Conservation (phyloP, 2,888 invertebrate species). For the Sialis fuliginosa region DNA sequence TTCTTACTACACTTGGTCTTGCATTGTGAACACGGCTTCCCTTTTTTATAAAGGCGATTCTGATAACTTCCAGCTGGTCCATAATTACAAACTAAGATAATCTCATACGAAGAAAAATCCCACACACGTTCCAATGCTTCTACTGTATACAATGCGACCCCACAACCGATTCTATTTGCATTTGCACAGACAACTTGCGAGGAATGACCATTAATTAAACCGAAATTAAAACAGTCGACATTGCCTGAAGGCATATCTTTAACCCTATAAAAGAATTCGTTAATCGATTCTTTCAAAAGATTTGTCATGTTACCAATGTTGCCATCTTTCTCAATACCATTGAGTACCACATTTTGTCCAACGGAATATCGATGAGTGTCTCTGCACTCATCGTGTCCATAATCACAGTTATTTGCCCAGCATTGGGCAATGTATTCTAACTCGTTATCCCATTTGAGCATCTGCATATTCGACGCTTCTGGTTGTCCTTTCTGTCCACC, state of each 20-base stretch:
- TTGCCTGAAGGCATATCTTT: neutral
- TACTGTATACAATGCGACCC: too few species aligned
- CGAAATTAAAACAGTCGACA: neutral
- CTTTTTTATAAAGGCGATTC: neutral
- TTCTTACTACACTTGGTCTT: too few species aligned
- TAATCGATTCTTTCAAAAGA: neutral
- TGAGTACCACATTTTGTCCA: too few species aligned
- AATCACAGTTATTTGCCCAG: conserved; percentile 5
- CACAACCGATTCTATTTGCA: neutral
- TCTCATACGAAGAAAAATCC: too few species aligned
- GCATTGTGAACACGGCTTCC: too few species aligned
- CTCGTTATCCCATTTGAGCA: neutral
- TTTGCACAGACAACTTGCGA: neutral
- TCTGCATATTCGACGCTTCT: neutral
- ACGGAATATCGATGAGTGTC: neutral
- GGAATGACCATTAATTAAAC: neutral
- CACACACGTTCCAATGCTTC: too few species aligned
- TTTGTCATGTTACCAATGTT: too few species aligned
- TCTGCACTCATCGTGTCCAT: neutral
- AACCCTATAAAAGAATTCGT: neutral
- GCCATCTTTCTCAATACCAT: too few species aligned
- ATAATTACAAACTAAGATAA: neutral
- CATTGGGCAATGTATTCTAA: conserved; percentile 5
- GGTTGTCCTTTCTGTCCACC: neutral
- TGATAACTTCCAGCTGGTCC: neutral